These are phyloP conservation scores for Elachura formosa DNA, from an alignment of 2,113 vertebrate genomes.

Conservation along the genomic window DNA sequence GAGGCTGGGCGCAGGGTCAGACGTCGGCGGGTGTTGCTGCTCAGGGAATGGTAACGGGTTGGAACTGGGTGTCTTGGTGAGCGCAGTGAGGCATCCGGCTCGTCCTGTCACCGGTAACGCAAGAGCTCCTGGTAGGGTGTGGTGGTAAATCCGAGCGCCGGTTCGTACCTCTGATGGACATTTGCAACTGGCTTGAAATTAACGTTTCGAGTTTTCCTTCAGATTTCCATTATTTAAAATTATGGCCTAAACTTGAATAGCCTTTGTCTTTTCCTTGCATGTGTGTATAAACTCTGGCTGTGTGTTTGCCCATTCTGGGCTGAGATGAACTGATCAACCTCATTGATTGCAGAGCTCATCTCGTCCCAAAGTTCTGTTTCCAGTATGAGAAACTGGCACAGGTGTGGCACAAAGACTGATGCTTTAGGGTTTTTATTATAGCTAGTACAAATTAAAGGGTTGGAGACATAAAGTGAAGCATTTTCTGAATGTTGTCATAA, in stretches of 20 bases:
- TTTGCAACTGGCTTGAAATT: background rate
- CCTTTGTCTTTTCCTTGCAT: background rate
- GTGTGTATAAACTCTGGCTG: background rate
- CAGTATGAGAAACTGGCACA: background rate
- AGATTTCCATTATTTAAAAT: background rate
- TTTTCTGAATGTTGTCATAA: background rate
- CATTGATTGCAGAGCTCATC: background rate
- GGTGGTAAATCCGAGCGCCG: background rate
- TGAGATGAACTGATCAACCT: background rate
- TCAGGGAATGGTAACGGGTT: accelerated
- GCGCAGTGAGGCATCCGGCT: background rate
- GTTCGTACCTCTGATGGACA: background rate
- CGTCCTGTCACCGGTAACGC: background rate
- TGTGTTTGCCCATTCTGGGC: background rate
- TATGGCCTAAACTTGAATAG: background rate
- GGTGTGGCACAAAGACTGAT: background rate
- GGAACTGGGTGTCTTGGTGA: background rate
- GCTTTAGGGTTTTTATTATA: background rate
- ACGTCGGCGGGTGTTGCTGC: background rate
- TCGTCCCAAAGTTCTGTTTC: background rate
- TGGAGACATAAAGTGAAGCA: background rate
- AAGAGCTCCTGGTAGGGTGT: background rate
- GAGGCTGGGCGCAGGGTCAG: background rate
- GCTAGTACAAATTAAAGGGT: background rate
- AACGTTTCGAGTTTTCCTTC: background rate